phyloP scores from a whole-genome alignment of 2,797 vertebrate genomes.

The Sylvia borin region DNA sequence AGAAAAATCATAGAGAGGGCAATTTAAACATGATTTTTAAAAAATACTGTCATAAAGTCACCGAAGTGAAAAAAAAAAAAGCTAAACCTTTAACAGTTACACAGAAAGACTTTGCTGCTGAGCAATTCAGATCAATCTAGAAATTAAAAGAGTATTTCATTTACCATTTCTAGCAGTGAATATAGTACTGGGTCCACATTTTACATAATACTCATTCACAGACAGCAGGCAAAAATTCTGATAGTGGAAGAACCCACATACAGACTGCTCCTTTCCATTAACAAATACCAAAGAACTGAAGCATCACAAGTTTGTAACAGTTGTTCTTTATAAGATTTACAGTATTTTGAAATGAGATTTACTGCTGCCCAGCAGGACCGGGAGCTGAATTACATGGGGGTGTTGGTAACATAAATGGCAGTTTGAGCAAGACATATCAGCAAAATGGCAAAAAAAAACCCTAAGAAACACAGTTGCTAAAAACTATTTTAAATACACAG shows the following conservation, averaged over 20 bases:
- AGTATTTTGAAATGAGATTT: constrained; percentile 5
- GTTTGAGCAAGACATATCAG: not conserved
- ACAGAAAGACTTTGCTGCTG: not conserved
- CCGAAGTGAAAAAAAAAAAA: not conserved
- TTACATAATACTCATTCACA: constrained; percentile 15
- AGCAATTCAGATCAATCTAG: constrained; percentile 14
- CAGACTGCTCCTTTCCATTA: not conserved
- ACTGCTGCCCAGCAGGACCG: not conserved
- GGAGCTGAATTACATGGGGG: not conserved
- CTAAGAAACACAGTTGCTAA: not conserved
- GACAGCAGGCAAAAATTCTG: not conserved
- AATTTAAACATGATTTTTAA: not conserved
- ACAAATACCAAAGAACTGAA: not conserved
- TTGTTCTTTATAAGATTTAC: not conserved
- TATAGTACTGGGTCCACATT: not conserved
- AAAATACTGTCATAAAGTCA: not conserved
- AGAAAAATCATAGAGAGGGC: not conserved
- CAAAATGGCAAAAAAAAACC: not conserved
- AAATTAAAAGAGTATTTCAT: not conserved
- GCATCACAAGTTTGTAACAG: not conserved
- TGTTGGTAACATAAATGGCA: not conserved
- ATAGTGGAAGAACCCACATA: not conserved
- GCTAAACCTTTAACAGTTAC: not conserved
- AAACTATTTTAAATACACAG: not conserved
- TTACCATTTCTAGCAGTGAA: not conserved